Base-by-base conservation (phyloP, 1,140 invertebrate genomes). In the Nomia melanderi region DNA sequence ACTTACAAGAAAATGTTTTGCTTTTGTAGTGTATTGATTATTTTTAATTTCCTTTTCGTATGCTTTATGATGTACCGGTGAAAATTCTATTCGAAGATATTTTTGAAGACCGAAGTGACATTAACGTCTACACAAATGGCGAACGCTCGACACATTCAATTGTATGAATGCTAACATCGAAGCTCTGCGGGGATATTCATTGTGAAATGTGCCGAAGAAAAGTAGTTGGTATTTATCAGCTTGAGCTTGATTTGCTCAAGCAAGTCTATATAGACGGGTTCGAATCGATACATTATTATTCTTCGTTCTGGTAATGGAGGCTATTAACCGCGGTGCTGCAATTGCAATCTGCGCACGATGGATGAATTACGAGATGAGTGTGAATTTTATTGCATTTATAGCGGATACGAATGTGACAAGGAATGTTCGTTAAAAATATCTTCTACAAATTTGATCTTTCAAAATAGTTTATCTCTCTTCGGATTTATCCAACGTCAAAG, bases 181-280 rank as follows among this genome's bases (percentile, higher is more conserved):
- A 17, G 41, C 65, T 77, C 59, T 47, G 56, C 60, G 66, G 36
- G 62, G 29, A 69, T 75, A 80, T 84, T 67, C 80, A 73, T 75
- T 84, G 84, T 84, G 84, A 83, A 86, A 85, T 83, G 64, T 74
- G 78, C 71, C 72, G 67, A 83, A 83, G 72, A 56, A 85, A 85
- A 70, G 54, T 84, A 50, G 57, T 74, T 67, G 81, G 69, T 77
- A 83, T 82, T 83, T 83, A 82, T 83, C 69, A 80, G 27, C 74
- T 81, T 41, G 79, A 82, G 60, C 76, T 69, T 83, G 79, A 74
- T 81, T 79, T 82, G 64, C 53, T 39, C 17, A 11, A 23, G 66
- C 56, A 66, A 80, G 77, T 78, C 59, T 67, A 67, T 74, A 65
- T 71, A 82, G 78, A 77, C 59, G 67, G 74, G 79, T 80, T 71